Conservation (phyloP, 2,888 invertebrate genomes). For the Rhagonycha lutea region DNA sequence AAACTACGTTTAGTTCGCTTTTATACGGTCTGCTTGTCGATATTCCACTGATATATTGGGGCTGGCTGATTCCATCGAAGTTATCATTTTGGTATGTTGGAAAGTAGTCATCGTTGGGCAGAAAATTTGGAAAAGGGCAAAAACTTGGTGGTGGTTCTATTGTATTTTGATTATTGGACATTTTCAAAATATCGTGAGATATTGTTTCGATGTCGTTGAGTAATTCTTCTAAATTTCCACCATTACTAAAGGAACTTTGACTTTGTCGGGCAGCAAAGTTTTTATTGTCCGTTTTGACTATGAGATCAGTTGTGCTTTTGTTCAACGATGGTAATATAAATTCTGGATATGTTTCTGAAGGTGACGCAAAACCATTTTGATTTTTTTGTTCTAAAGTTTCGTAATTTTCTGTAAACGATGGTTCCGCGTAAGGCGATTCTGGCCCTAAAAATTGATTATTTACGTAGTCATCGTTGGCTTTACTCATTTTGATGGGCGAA, state of each 20-base stretch:
- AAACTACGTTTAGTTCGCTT: constrained; percentile 53
- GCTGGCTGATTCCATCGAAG: constrained; percentile 17
- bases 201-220: constrained; percentile 70
- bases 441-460: constrained; percentile 38
- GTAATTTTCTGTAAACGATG: constrained; percentile 11
- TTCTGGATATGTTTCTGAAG: background rate
- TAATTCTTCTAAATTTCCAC: constrained; percentile 69
- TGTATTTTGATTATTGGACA: constrained; percentile 33
- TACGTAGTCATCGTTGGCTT: constrained; percentile 46
- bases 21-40: constrained; percentile 46
- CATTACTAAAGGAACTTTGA: constrained; percentile 50
- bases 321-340: constrained; percentile 34
- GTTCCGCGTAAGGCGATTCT: constrained; percentile 19
- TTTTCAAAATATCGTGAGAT: constrained; percentile 52
- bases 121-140: constrained; percentile 1
- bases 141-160: background rate
- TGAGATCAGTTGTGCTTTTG: constrained; percentile 49
- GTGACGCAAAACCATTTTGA: constrained; percentile 1
- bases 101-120: constrained; percentile 8
- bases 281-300: constrained; percentile 51
- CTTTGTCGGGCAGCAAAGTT: constrained; percentile 42
- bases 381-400: background rate
- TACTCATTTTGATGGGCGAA: constrained; percentile 51
- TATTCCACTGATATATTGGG: constrained; percentile 8
- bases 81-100: constrained; percentile 25